Evolutionary conservation across 2,113 vertebrate genomes (phyloP), one percentile per base, ranked within the genome.

Genomic region (Coturnix japonica): DNA sequence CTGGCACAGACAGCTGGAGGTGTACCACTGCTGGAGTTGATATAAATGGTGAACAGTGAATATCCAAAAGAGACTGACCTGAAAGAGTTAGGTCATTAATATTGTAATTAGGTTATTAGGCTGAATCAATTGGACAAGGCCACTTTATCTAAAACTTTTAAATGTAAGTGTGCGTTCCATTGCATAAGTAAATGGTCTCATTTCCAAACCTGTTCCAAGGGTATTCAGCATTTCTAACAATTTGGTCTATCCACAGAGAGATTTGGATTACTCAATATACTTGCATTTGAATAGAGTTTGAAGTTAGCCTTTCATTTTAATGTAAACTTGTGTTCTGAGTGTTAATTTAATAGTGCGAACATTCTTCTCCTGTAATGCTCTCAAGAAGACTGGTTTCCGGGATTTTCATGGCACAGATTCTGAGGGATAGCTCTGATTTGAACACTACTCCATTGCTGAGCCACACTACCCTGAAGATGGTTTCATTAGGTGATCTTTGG

Each of bases 51-150:
- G 37, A 81, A 33, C 3, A 26, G 13, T 22, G 33, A 73, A 15
- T 11, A 26, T 41, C 14, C 18, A n/a, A 57, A 72, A 51, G 30
- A 6, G 39, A 60, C 47, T 4, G 2, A 61, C 35, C 64, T 44
- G 4, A 35, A 41, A 22, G 31, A 13, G 35, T 39, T 63, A 28
- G 16, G 25, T 63, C 28, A 39, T 28, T 63, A 63, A 63, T 19
- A 39, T 63, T 59, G 33, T 22, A 59, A 61, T 3, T 4, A 79
- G 21, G 31, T 43, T 37, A 3, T 14, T 35, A 39, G 53, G 57
- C 12, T 0, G 3, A 63, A 37, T 18, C 3, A 35, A 21, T 0
- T 6, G 49, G 35, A 28, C 2, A 6, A 72, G 7, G 7, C 12
- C 22, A 5, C 35, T 41, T 28, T 7, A 22, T 30, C 51, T 51